Evolutionary conservation across 2,113 vertebrate species (phyloP).

Genomic region (Eulacestoma nigropectus): DNA sequence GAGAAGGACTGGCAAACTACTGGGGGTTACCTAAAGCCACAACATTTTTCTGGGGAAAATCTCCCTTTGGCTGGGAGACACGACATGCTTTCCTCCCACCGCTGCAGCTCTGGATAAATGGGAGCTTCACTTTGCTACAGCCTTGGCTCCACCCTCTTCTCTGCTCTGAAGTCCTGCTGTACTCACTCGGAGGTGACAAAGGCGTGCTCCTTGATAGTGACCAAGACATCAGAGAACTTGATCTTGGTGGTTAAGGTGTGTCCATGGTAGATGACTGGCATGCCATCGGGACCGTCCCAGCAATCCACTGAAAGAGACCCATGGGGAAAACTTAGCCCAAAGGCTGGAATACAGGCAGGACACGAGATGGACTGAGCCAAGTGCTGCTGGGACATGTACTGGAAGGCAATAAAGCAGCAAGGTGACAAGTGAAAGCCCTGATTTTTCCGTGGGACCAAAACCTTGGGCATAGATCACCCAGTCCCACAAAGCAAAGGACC

Average conservation of each 20-base stretch:
- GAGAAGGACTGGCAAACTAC: not conserved
- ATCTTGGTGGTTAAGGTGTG: conserved; percentile 99
- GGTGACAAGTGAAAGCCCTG: not conserved
- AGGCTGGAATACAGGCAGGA: not conserved
- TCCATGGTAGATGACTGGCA: conserved; percentile 98
- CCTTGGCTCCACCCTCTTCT: not conserved
- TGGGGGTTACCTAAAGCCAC: not conserved
- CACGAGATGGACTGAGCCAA: not conserved
- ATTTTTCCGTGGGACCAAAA: not conserved
- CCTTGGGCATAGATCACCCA: accelerated
- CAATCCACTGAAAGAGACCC: conserved; percentile 88
- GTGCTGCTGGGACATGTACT: accelerated
- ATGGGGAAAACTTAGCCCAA: not conserved
- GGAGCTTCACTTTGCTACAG: not conserved
- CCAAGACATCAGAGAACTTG: conserved; percentile 91
- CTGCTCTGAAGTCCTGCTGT: not conserved
- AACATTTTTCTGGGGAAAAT: not conserved
- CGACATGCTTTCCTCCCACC: accelerated
- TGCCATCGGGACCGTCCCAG: conserved; percentile 96
- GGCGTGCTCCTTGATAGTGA: conserved; percentile 96
- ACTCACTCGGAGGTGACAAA: conserved; percentile 98
- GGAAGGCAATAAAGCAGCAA: not conserved
- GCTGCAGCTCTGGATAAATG: not conserved
- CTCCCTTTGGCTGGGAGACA: not conserved
- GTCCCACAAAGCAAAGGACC: accelerated